Evolutionary conservation across 2,797 vertebrate genomes (phyloP).

Genomic region (Lutjanus argentimaculatus): DNA sequence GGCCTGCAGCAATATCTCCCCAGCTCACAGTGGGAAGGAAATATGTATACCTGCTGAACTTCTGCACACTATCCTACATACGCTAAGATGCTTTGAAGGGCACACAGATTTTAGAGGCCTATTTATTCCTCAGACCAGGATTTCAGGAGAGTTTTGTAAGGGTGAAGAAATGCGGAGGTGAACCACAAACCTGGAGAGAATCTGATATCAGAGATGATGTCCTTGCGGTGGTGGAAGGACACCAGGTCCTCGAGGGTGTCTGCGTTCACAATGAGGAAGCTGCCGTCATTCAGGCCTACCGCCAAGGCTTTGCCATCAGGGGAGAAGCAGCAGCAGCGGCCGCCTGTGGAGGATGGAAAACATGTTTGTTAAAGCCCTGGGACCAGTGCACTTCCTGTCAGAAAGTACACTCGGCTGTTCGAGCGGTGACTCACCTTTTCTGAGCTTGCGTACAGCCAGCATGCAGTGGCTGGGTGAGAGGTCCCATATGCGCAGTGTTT

Average conservation of each 20-base stretch:
- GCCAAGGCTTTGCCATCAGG: slow-evolving; percentile 97
- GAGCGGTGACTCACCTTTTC: slow-evolving; percentile 92
- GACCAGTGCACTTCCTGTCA: slow-evolving; percentile 31
- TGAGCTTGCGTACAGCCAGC: slow-evolving; percentile 98
- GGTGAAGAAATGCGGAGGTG: slow-evolving; percentile 19
- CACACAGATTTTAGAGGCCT: slow-evolving; percentile 30
- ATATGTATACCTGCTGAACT: slow-evolving; percentile 56
- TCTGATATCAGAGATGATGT: slow-evolving; percentile 96
- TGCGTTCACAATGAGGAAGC: slow-evolving; percentile 97
- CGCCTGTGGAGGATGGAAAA: slow-evolving; percentile 85
- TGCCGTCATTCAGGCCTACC: slow-evolving; percentile 96
- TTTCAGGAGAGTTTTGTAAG: slow-evolving; percentile 12
- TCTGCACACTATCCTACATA: slow-evolving; percentile 47
- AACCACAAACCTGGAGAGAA: slow-evolving; percentile 94
- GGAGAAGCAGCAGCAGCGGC: slow-evolving; percentile 98
- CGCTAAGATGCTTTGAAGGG: slow-evolving; percentile 51
- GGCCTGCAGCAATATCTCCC: slow-evolving; percentile 68
- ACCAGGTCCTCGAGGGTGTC: slow-evolving; percentile 98
- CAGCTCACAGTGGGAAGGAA: slow-evolving; percentile 53
- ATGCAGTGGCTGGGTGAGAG: slow-evolving; percentile 99
- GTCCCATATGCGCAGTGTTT: slow-evolving; percentile 99
- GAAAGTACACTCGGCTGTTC: slow-evolving; percentile 20
- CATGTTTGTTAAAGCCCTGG: slow-evolving; percentile 38
- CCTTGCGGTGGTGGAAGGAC: slow-evolving; percentile 98
- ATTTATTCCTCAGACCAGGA: slow-evolving; percentile 29